Conservation (phyloP, 1,140 invertebrate genomes). For the Frieseomelitta varia region DNA sequence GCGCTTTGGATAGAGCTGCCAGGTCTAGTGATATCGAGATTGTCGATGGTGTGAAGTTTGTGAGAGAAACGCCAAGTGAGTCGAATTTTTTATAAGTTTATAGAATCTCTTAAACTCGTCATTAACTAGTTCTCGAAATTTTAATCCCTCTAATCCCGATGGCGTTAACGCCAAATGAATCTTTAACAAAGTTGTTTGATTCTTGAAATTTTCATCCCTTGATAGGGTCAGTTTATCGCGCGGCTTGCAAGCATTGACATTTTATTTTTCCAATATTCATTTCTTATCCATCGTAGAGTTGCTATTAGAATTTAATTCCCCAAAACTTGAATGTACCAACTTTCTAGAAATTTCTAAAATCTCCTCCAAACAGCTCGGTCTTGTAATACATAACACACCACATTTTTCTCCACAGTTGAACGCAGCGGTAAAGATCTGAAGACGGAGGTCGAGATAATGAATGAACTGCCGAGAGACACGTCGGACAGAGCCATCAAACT, state of each 20-base stretch:
- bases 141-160: neutral
- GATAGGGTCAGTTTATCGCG: neutral
- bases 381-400: too few species aligned
- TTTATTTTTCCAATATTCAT: too few species aligned
- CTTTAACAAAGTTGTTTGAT: too few species aligned
- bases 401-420: conserved; percentile 70
- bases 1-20: conserved; percentile 83
- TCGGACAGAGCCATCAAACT: conserved; percentile 82
- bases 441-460: conserved; percentile 82
- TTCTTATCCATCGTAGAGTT: neutral
- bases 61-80: conserved; percentile 80
- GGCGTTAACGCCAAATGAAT: too few species aligned
- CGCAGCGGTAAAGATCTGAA: conserved; percentile 81
- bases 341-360: too few species aligned
- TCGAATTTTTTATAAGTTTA: neutral
- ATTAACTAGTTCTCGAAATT: neutral
- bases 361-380: too few species aligned
- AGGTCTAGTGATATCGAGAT: conserved; percentile 83
- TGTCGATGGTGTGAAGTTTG: conserved; percentile 84
- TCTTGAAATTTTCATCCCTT: neutral
- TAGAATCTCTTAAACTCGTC: neutral
- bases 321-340: too few species aligned
- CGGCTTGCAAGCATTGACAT: neutral
- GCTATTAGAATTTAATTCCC: too few species aligned
- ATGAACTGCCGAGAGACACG: conserved; percentile 81